These are phyloP conservation scores for Thunnus thynnus DNA, from an alignment of 2,113 vertebrate species.

Conservation along the genomic window DNA sequence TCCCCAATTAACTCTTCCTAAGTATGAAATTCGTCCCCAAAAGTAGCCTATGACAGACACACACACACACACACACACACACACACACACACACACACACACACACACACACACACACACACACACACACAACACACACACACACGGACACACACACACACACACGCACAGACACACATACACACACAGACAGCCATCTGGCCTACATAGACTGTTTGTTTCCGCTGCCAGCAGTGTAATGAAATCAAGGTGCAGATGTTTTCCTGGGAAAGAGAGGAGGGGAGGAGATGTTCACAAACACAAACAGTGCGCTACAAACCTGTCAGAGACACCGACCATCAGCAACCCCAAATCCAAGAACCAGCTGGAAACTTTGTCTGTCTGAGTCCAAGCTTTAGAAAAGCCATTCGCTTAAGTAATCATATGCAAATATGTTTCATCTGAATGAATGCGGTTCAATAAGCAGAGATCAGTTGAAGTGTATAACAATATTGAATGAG, in stretches of 20 bases:
- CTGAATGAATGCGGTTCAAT: no score
- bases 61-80: no score
- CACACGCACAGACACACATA: background rate
- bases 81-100: no score
- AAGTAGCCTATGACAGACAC: no score
- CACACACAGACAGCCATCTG: constrained; percentile 25
- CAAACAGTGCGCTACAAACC: constrained; percentile 6
- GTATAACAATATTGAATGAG: no score
- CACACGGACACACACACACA: background rate
- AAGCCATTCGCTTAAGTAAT: no score
- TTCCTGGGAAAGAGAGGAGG: constrained; percentile 20
- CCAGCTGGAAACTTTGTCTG: background rate
- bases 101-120: no score
- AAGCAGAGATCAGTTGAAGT: no score
- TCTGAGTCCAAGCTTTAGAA: background rate
- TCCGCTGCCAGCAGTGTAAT: constrained; percentile 41
- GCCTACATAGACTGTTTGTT: constrained; percentile 21
- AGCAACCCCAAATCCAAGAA: background rate
- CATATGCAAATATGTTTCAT: no score
- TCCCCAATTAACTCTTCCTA: no score
- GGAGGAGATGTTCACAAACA: constrained; percentile 32
- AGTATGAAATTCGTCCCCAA: no score
- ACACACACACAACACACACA: background rate
- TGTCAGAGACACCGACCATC: constrained; percentile 6
- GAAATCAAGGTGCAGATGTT: constrained; percentile 48